Conservation (phyloP, 2,797 vertebrate species). For the Acridotheres tristis region DNA sequence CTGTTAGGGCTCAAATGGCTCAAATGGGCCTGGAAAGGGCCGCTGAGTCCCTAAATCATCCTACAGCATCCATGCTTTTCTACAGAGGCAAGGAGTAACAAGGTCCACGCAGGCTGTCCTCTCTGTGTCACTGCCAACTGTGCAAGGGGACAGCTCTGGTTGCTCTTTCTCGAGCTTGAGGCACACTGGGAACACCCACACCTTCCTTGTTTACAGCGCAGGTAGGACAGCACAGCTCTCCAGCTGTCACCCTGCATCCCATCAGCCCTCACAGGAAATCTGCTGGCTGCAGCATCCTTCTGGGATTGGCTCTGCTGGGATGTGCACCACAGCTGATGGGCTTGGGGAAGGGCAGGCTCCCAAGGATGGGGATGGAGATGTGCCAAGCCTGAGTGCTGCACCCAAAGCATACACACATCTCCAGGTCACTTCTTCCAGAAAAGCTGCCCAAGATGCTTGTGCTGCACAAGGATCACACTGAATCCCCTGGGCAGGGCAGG, state of each 20-base stretch:
- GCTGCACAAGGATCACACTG: background rate
- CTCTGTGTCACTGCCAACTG: background rate
- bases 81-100: background rate
- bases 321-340: background rate
- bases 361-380: background rate
- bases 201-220: background rate
- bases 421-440: background rate
- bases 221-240: background rate
- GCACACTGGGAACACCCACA: background rate
- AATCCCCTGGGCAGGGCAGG: background rate
- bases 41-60: background rate
- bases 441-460: background rate
- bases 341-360: background rate
- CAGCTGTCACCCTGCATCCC: background rate
- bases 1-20: background rate
- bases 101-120: background rate
- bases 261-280: background rate
- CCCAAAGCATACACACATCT: accelerated
- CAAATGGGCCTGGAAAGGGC: background rate
- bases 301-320: accelerated
- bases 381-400: background rate
- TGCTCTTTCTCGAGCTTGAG: accelerated
- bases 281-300: background rate
- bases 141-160: accelerated
- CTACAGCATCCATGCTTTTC: background rate